Conservation (phyloP, 2,113 vertebrate genomes). For the Gallinago jamesoni region DNA sequence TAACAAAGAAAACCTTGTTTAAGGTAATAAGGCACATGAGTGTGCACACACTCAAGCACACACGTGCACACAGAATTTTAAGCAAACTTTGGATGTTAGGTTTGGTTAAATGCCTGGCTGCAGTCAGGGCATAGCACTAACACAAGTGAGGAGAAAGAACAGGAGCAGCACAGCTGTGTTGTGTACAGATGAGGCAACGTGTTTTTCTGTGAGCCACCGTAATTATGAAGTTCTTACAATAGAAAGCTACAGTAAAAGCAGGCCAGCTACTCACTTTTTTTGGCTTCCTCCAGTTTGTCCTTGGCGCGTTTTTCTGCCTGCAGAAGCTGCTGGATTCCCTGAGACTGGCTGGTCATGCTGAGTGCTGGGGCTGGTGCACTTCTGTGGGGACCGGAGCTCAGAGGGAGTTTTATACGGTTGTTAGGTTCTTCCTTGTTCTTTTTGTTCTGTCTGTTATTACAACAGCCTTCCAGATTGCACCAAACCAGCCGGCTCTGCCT, state of each 20-base stretch:
- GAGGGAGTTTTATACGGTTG: neutral
- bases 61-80: neutral
- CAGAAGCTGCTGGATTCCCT: slow-evolving; percentile 81
- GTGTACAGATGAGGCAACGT: neutral
- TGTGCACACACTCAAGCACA: rapidly evolving
- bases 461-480: neutral
- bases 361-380: neutral
- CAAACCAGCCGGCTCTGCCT: neutral
- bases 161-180: neutral
- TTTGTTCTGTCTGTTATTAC: slow-evolving; percentile 43
- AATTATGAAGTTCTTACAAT: neutral
- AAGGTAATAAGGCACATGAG: neutral
- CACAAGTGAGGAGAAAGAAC: neutral
- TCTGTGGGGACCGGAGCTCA: neutral
- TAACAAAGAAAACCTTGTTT: neutral
- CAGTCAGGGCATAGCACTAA: neutral
- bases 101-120: neutral
- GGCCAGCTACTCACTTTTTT: slow-evolving; percentile 75
- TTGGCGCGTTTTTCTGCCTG: slow-evolving; percentile 83
- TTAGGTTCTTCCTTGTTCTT: neutral
- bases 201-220: neutral
- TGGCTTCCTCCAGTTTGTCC: slow-evolving; percentile 81
- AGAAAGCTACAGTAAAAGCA: neutral
- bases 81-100: neutral
- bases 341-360: slow-evolving; percentile 79